phyloP scores from a whole-genome alignment of 2,888 invertebrate genomes.

The Acleris emargana region DNA sequence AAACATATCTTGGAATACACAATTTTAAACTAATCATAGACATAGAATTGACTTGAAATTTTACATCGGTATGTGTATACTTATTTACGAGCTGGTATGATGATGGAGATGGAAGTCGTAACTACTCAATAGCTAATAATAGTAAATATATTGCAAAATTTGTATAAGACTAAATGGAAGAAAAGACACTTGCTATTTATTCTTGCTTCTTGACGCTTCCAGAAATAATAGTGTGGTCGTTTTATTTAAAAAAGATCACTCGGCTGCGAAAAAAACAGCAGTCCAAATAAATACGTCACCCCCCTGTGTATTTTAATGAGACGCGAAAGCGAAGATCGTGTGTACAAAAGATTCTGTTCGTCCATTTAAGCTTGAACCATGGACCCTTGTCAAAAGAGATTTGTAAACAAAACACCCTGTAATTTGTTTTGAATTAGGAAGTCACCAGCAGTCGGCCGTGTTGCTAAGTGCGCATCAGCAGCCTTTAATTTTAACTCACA shows the following conservation, averaged over 20 bases:
- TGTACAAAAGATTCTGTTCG: conserved; percentile 35
- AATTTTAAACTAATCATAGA: too few species aligned
- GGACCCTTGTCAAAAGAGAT: conserved; percentile 75
- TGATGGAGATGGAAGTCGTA: too few species aligned
- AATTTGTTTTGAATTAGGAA: conserved; percentile 71
- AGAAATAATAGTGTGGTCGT: not conserved
- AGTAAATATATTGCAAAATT: too few species aligned
- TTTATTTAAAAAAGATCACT: not conserved
- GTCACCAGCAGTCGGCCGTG: conserved; percentile 49
- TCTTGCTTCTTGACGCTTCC: too few species aligned
- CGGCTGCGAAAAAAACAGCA: not conserved
- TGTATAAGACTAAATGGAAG: too few species aligned
- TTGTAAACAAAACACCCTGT: conserved; percentile 72
- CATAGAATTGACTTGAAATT: too few species aligned
- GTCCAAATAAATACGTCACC: conserved; percentile 1
- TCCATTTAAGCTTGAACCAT: conserved; percentile 49
- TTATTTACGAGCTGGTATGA: too few species aligned
- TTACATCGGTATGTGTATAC: too few species aligned
- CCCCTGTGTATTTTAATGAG: conserved; percentile 28
- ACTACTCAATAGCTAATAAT: too few species aligned
- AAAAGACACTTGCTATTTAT: too few species aligned
- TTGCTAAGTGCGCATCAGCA: conserved; percentile 32
- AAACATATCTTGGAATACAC: too few species aligned
- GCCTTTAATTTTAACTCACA: conserved; percentile 33
- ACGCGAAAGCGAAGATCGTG: conserved; percentile 34